Base-by-base conservation (phyloP, 2,888 invertebrate genomes). In the Gandaritis pyraliata region DNA sequence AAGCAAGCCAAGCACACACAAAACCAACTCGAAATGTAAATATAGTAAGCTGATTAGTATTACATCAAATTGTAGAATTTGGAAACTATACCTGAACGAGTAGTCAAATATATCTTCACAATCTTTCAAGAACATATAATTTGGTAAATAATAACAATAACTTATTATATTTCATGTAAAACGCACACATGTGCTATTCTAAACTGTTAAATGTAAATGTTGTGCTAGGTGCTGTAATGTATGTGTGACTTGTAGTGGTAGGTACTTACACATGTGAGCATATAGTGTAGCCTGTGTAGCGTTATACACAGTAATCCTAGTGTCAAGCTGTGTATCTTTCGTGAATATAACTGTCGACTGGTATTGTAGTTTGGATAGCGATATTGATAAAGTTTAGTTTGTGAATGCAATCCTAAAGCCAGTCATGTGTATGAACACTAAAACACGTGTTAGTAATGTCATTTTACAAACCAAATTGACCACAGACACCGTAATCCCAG, bases 381-480 rank as follows among this genome's bases (percentile, higher is more conserved):
- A 55, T 41, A 38, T 23, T 12, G 29, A 18, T 45, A 39, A 39
- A 47, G 13, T 51, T 76, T 80, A 74, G 71, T 78, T 74, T 77
- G 65, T 76, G 33, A 56, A 47, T 50, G 58, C 60, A 56, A 58
- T 52, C 76, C 79, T 83, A 88, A 78, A 78, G 80, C 80, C 78
- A 80, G 77, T 70, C 71, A 72, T 68, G 73, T 64, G 81, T 73
- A 72, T 84, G 66, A 73, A 82, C 77, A 77, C 78, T 82, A 84
- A 80, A 77, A 77, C 68, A 76, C 72, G 75, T 78, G 79, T 69
- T 66, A 78, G 73, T 78, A 76, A 75, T 72, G 81, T 83, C 74
- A 78, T 56, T 81, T 79, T 92, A 92, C 92, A 86, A 91, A 92
- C 92, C 92, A 92, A 90, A 80, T 91, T 90, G 78, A 92, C 92